These are phyloP conservation scores for Parotia lawesii DNA, from an alignment of 2,113 vertebrate genomes.

Conservation along the genomic window DNA sequence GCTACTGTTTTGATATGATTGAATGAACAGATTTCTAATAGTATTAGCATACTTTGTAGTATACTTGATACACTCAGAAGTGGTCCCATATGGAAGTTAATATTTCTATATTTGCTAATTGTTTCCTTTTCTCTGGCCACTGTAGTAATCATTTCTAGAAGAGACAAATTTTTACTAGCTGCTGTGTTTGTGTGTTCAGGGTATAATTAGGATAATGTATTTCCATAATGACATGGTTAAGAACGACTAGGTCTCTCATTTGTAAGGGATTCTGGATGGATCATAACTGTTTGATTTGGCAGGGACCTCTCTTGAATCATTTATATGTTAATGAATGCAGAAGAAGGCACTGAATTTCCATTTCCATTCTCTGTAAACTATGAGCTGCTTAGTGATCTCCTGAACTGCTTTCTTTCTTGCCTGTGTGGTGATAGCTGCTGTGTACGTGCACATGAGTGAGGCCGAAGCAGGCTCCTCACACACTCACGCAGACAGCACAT, in stretches of 20 bases:
- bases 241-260: background rate
- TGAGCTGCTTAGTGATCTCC: background rate
- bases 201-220: constrained; percentile 11
- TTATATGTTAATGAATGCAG: background rate
- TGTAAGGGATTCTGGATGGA: constrained; percentile 4
- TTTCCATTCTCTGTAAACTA: background rate
- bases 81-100: background rate
- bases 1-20: background rate
- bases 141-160: background rate
- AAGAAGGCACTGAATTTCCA: constrained; percentile 7
- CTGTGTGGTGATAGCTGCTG: background rate
- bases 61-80: background rate
- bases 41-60: background rate
- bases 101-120: background rate
- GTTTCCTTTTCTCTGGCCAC: constrained; percentile 3
- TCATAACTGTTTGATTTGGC: constrained; percentile 17
- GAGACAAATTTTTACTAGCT: background rate
- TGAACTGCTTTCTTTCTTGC: background rate
- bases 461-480: background rate
- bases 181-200: background rate
- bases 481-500: accelerated
- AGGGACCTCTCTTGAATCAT: background rate
- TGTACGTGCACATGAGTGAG: background rate
- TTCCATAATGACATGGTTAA: background rate
- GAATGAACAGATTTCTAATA: background rate